Evolutionary conservation across 2,113 vertebrate species (phyloP).

Genomic region (Cathartes aura): DNA sequence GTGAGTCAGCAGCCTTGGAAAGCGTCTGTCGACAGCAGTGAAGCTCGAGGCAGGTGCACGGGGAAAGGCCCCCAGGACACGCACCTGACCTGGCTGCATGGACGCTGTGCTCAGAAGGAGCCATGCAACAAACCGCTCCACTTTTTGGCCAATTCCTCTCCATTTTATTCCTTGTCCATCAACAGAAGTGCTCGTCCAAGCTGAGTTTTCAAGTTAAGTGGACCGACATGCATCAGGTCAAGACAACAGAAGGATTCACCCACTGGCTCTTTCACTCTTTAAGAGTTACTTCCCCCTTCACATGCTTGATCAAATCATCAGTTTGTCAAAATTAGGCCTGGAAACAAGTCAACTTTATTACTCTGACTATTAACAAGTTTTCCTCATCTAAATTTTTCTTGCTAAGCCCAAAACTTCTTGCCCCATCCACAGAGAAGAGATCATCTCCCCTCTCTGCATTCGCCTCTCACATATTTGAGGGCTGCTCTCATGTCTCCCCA

Average conservation of each 20-base stretch:
- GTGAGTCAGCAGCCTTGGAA: constrained; percentile 14
- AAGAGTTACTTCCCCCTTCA: neutral
- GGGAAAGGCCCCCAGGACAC: neutral
- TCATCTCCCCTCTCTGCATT: neutral
- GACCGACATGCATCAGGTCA: neutral
- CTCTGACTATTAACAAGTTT: neutral
- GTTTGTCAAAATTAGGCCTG: neutral
- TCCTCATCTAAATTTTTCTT: neutral
- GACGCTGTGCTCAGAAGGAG: neutral
- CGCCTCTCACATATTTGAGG: neutral
- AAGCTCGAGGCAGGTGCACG: rapidly evolving
- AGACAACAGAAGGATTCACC: neutral
- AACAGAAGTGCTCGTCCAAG: neutral
- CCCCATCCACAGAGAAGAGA: neutral
- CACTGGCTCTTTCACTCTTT: neutral
- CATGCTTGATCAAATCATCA: neutral
- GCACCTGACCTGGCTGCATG: rapidly evolving
- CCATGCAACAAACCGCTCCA: rapidly evolving
- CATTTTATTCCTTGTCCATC: neutral
- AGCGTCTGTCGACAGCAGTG: rapidly evolving
- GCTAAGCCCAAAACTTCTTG: neutral
- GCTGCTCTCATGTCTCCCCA: neutral
- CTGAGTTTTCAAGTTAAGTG: neutral
- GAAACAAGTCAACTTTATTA: neutral
- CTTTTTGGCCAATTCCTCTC: neutral